Conservation (phyloP, 2,113 vertebrate genomes). For the Amphilophus citrinellus region DNA sequence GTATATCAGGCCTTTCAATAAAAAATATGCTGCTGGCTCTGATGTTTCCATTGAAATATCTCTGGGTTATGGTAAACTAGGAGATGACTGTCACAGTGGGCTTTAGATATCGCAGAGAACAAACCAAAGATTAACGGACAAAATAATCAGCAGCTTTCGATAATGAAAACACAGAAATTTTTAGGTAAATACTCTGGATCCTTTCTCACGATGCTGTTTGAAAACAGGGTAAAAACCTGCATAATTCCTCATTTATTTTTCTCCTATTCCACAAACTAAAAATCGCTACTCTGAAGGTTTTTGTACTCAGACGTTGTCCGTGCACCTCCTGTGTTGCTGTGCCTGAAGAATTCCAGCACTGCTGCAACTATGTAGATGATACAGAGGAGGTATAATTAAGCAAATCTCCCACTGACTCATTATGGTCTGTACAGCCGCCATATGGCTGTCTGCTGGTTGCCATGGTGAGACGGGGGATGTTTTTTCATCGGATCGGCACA, state of each 20-base stretch:
- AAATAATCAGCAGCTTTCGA: neutral
- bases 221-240: fast-evolving
- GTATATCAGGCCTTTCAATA: neutral
- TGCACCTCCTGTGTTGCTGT: neutral
- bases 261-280: neutral
- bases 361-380: constrained; percentile 14
- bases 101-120: neutral
- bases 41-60: neutral
- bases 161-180: neutral
- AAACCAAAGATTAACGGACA: neutral
- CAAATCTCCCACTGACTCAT: constrained; percentile 66
- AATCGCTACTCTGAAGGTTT: neutral
- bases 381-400: constrained; percentile 68
- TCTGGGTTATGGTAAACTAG: neutral
- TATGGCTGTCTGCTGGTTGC: constrained; percentile 67
- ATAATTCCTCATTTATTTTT: neutral
- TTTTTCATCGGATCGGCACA: constrained; percentile 22
- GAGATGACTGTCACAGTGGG: neutral
- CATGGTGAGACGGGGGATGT: constrained; percentile 42
- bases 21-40: neutral
- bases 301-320: too few species aligned
- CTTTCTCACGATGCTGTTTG: neutral
- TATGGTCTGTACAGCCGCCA: constrained; percentile 58
- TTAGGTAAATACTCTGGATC: neutral
- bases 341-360: constrained; percentile 15